Evolutionary conservation across 1,140 invertebrate genomes (phyloP), one percentile per base, ranked within the genome.

Genomic region (Nephotettix cincticeps): DNA sequence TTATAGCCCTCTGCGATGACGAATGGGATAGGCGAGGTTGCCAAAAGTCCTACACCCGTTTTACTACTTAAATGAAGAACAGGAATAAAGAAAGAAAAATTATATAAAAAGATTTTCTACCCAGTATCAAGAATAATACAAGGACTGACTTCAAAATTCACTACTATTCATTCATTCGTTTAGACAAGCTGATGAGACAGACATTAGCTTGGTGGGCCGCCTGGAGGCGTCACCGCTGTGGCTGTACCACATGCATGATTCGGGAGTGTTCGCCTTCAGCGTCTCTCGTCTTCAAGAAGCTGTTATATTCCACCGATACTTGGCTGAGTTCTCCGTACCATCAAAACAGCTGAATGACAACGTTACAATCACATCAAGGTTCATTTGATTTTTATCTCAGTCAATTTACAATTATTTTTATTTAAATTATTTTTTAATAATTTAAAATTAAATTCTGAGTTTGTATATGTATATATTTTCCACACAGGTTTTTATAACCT

Each of bases 291-390:
- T 76, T 23, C 65, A 72, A 54, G 74, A 76, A 71, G 58, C 73
- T 54, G 69, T 76, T 14, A 66, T 69, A 19, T 74, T 72, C 30
- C 66, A 63, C 36, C 69, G 73, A 11, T 71, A 75, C 61, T 17
- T 76, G 6, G 21, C 66, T 11, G 23, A 68, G 36, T 43, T 72
- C 68, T 30, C 54, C 6, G 28, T 76, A 19, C 73, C 74, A n/a
- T n/a, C 72, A 11, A 74, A 73, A 66, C 36, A 66, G 13, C 56
- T 76, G 19, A 70, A 74, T 27, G 29, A 72, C 61, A 32, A 4
- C 23, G 23, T 54, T 4, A 11, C 11, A 4, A n/a, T 54, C 19
- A n/a, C n/a, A 43, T 43, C 9, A 43, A 43, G n/a, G 9, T 11
- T 43, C 9, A 43, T 43, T 43, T 43, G 40, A 43, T 43, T 43